Evolutionary conservation across 2,888 invertebrate genomes (phyloP), one percentile per base, ranked within the genome.

Genomic region (Ochlodes sylvanus): DNA sequence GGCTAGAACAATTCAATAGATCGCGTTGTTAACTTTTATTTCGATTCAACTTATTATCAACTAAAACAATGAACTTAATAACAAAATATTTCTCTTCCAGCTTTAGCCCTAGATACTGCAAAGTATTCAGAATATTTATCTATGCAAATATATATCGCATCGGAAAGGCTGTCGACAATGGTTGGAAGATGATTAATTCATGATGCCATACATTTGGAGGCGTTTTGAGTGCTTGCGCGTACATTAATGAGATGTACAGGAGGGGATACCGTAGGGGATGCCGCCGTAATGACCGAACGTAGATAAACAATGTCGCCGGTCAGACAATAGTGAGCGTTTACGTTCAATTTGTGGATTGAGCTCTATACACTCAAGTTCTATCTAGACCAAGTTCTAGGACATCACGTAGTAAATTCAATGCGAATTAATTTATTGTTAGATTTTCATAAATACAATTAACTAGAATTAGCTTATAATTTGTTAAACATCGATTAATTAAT

Each of bases 171-270:
- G 41, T 68, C 62, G 68, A 27, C 17, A 34, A 62, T 62, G 62
- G 56, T 62, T 68, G 50, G 56, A 61, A 62, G 56, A 68, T 68
- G 62, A 47, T 68, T 68, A 62, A 62, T 68, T 68, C 62, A 68
- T 68, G 68, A 68, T 56, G 56, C 50, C 56, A 62, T 68, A 68
- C 62, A 68, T 68, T 68, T 68, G 14, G 41, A 56, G 50, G 56
- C 56, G 32, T 56, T 57, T 68, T 56, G 21, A 47, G 47, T 47
- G 52, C 21, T 67, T 62, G 54, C 21, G 47, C 15, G 19, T 56
- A 7, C 55, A 56, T 67, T 61, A 12, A 66, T 42, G 21, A 64
- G 58, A 52, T 27, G 27, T 27, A 5, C 52, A n/a, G 14, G 9
- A 9, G 9, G n/a, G 47, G 14, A 17, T 15, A 1, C 9, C 7